phyloP scores from a whole-genome alignment of 64 coral and sea anemone species.

The Trachythela sp. region DNA sequence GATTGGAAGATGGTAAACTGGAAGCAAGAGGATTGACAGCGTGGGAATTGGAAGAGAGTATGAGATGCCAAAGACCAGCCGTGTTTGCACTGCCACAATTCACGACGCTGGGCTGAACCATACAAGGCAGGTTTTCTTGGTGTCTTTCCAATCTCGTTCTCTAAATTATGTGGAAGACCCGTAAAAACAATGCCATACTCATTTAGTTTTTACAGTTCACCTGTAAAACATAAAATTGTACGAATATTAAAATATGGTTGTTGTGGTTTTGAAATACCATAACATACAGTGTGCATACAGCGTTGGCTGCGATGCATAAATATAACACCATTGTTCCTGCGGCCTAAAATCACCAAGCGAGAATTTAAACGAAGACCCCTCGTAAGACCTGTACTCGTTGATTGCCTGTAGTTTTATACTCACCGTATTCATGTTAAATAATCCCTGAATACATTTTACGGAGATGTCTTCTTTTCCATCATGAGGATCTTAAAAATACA shows the following conservation, averaged over 20 bases:
- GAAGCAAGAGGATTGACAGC: too few relatives aligned
- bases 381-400: too few relatives aligned
- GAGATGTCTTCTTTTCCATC: neutral
- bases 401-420: neutral
- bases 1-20: too few relatives aligned
- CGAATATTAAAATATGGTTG: neutral
- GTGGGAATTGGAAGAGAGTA: neutral
- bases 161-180: neutral
- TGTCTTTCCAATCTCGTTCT: neutral
- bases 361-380: too few relatives aligned
- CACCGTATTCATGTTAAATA: neutral
- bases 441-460: neutral
- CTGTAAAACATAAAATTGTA: neutral
- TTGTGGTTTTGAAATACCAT: neutral
- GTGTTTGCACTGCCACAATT: constrained; percentile 28
- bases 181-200: constrained; percentile 27
- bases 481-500: neutral
- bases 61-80: neutral
- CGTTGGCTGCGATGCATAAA: neutral
- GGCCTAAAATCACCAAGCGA: too few relatives aligned
- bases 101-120: constrained; percentile 20
- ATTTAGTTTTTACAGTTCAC: neutral
- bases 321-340: too few relatives aligned
- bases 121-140: constrained; percentile 27
- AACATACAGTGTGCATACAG: too few relatives aligned